A percentile compares a stretch with the other conserved stretches of the same genome.
phyloP scores from a whole-genome alignment of 1,140 invertebrate species.

The Pachypeltis micranthus region DNA sequence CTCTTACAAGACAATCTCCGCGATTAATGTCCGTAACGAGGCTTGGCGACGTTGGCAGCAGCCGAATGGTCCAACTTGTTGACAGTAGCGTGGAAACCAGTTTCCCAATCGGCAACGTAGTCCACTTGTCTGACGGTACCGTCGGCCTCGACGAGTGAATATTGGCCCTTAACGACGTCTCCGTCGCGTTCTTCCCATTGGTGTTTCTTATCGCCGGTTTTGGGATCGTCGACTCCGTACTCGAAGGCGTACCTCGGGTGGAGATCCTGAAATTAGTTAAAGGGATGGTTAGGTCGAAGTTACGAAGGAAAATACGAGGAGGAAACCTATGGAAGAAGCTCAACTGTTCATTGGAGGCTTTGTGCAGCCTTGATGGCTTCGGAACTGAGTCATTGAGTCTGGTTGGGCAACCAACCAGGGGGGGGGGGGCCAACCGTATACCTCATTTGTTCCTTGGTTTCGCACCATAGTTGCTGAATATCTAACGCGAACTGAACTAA shows the following conservation, averaged over 20 bases:
- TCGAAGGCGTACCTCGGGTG: conserved; percentile 41
- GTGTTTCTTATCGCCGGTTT: conserved; percentile 50
- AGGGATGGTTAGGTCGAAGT: conserved; percentile 1
- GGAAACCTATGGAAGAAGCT: background rate
- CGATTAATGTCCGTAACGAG: conserved; percentile 3
- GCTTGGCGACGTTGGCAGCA: conserved; percentile 15
- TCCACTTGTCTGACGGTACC: conserved; percentile 61
- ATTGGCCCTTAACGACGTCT: conserved; percentile 52
- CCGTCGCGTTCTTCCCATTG: conserved; percentile 50
- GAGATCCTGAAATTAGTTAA: conserved; percentile 34
- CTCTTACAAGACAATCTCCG: no score
- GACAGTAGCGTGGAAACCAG: conserved; percentile 62
- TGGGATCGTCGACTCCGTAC: conserved; percentile 40
- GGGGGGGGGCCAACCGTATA: no score
- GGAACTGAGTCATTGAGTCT: background rate
- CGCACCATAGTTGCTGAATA: no score
- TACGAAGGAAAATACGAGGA: conserved; percentile 16
- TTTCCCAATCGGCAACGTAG: conserved; percentile 65
- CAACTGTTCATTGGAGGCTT: background rate
- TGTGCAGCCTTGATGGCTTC: background rate
- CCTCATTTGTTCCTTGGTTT: no score
- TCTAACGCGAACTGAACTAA: no score
- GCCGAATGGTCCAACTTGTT: conserved; percentile 39
- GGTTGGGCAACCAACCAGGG: background rate
- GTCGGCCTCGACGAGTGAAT: conserved; percentile 64